Conservation (phyloP, 1,140 invertebrate species). For the Cyphomyrmex costatus region DNA sequence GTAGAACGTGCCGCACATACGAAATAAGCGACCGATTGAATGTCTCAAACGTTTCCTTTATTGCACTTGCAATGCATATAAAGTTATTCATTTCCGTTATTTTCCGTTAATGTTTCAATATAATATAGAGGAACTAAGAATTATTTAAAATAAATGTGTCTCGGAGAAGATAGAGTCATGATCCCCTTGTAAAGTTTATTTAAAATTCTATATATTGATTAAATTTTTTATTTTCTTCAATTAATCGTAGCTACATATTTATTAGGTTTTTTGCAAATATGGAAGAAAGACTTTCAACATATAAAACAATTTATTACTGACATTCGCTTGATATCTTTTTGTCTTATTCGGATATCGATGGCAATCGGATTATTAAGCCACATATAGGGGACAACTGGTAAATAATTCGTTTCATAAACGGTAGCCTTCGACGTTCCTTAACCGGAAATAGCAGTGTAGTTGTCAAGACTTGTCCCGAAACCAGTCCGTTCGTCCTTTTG, state of each 20-base stretch:
- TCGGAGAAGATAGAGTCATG: background rate
- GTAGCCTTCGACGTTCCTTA: constrained; percentile 54
- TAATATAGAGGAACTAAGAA: background rate
- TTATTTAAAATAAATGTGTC: background rate
- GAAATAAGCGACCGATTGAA: constrained; percentile 13
- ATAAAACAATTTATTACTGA: background rate
- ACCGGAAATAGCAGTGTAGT: constrained; percentile 64
- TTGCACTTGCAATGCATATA: constrained; percentile 6
- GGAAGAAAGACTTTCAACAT: background rate
- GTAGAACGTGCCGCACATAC: constrained; percentile 31
- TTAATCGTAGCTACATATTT: background rate
- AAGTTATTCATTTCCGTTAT: constrained; percentile 22
- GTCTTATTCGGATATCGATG: background rate
- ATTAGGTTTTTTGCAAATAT: background rate
- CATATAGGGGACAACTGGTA: background rate
- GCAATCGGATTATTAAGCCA: constrained; percentile 33
- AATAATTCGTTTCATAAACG: constrained; percentile 60
- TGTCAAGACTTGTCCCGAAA: constrained; percentile 76
- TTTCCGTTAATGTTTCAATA: background rate
- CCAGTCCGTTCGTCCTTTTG: constrained; percentile 81
- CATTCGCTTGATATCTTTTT: background rate
- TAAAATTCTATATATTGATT: background rate
- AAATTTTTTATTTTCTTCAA: background rate
- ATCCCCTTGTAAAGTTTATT: background rate
- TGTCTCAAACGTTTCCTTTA: constrained; percentile 7